Conservation (phyloP, 2,113 vertebrate genomes). For the Heterotilapia buettikoferi region DNA sequence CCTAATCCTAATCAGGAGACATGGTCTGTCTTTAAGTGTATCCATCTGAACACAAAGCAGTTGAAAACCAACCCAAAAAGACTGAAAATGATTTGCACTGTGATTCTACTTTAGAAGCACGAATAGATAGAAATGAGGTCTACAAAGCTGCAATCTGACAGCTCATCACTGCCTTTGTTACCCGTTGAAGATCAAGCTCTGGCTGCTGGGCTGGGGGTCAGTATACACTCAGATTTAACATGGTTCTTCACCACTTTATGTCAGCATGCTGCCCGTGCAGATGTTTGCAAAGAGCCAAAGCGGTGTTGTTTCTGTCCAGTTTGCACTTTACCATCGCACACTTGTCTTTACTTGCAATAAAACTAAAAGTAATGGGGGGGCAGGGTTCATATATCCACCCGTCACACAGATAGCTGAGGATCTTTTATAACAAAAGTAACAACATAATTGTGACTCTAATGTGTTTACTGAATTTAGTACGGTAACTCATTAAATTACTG, state of each 20-base stretch:
- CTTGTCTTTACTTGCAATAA: neutral
- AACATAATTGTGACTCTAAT: neutral
- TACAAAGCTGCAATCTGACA: neutral
- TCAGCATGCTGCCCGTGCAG: neutral
- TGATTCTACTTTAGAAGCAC: neutral
- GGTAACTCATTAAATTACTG: neutral
- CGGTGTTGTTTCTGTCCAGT: neutral
- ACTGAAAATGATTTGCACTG: neutral
- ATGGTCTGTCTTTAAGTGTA: neutral
- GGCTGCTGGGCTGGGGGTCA: neutral
- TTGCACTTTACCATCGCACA: neutral
- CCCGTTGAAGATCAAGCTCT: neutral
- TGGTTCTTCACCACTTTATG: neutral
- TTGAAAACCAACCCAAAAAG: neutral
- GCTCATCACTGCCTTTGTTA: neutral
- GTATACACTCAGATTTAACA: neutral
- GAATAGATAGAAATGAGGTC: neutral
- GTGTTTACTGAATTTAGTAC: neutral
- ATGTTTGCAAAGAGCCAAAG: neutral
- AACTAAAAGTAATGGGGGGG: neutral
- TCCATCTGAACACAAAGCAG: neutral
- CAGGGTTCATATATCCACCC: neutral
- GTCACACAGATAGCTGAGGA: neutral
- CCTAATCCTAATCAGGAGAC: neutral
- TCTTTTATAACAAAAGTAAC: neutral